Base-by-base conservation (phyloP, 2,888 invertebrate genomes). In the Watsonalla binaria region DNA sequence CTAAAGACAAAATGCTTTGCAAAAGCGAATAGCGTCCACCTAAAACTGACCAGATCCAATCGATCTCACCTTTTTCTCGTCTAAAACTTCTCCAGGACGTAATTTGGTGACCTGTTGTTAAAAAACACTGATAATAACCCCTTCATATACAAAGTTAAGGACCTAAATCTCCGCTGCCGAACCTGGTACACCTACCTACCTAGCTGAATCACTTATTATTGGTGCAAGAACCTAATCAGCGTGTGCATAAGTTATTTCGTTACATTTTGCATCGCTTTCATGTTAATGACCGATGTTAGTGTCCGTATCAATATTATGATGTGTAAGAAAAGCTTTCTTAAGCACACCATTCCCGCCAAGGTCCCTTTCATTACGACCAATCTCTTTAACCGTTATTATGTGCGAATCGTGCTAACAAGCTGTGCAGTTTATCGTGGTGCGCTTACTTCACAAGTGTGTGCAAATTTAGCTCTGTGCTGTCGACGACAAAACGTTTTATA, bases 71-170 rank as follows among this genome's bases (percentile, higher is more conserved):
- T 96, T 96, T 93, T 95, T 96, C 88, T 97, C 97, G 92, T 96
- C 96, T 92, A 96, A 90, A 89, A 97, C 95, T 94, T 97, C 97
- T 89, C 97, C 97, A 76, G 97, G 97, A 79, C 97, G 96, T 91
- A 97, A 96, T 94, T 96, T 96, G 91, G 94, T 96, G 92, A 95
- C 95, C 96, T 91, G 91, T 88, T 86, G 80, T 87, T 84, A 86
- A 84, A 90, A 87, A 89, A 90, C 60, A 87, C 72, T 80, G 83
- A 88, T 86, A 85, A 86, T 86, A 81, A 74, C 80, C 82, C 83
- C 78, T 72, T 73, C 65, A 67, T 60, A 61, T 62, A 70, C 65
- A 63, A 59, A 60, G 56, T 68, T 70, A 73, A 79, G 79, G 82
- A 85, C 84, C 82, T 82, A 84, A 65, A 68, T 85, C 88, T 88